Conservation (phyloP, 2,888 invertebrate genomes). For the Leucophenga montana region DNA sequence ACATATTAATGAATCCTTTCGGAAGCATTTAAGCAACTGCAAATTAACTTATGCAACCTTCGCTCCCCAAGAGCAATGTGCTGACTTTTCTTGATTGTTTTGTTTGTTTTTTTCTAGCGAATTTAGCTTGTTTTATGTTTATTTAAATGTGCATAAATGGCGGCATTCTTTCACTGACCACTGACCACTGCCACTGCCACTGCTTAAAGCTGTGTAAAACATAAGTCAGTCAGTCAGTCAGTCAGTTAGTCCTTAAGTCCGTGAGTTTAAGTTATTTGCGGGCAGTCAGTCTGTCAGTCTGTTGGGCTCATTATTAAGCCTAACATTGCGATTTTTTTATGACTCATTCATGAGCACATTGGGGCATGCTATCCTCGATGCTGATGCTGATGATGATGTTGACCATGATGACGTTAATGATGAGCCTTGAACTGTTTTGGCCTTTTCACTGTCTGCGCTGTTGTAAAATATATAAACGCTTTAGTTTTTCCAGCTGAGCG, state of each 20-base stretch:
- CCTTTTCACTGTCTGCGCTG: constrained; percentile 42
- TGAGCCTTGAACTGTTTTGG: constrained; percentile 53
- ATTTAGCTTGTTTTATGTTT: not conserved
- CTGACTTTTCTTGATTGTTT: constrained; percentile 1
- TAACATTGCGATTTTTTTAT: constrained; percentile 59
- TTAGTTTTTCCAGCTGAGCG: constrained; percentile 42
- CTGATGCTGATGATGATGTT: not conserved
- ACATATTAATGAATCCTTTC: constrained; percentile 52
- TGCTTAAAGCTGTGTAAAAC: no score
- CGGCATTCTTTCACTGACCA: no score
- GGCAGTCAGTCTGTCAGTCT: constrained; percentile 32
- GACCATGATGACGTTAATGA: constrained; percentile 12
- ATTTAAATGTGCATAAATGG: constrained; percentile 12
- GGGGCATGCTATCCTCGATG: no score
- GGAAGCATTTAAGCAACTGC: constrained; percentile 51
- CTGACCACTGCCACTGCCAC: no score
- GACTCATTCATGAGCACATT: constrained; percentile 38
- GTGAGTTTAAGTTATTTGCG: not conserved
- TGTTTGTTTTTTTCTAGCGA: not conserved
- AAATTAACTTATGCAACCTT: constrained; percentile 46
- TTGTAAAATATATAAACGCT: constrained; percentile 24
- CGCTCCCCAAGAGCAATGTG: constrained; percentile 6
- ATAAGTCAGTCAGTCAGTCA: no score
- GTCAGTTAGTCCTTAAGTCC: no score
- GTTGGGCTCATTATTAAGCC: constrained; percentile 63